Percentiles rank a stretch among this genome's conserved stretches.
Conservation (phyloP, 2,888 invertebrate genomes). For the Idaea biselata region DNA sequence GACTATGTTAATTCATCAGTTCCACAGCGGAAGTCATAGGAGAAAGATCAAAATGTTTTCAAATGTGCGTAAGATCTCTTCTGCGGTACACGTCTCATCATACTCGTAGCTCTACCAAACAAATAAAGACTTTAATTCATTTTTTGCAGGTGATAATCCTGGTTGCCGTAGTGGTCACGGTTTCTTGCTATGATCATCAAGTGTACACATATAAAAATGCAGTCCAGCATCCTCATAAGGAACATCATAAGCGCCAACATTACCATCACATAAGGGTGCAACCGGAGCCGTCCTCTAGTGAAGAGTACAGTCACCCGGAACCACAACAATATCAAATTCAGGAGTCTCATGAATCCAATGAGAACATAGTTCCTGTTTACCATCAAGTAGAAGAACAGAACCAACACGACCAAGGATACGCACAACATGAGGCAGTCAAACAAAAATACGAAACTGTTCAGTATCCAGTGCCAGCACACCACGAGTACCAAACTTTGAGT, state of each 20-base stretch:
- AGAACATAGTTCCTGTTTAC: slow-evolving; percentile 51
- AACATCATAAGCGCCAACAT: slow-evolving; percentile 41
- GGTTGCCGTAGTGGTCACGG: slow-evolving; percentile 42
- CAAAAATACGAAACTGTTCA: slow-evolving; percentile 34
- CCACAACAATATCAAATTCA: slow-evolving; percentile 45
- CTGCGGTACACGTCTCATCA: neutral
- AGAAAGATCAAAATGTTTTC: slow-evolving; percentile 73
- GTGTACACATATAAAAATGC: slow-evolving; percentile 46
- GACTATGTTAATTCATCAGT: slow-evolving; percentile 77
- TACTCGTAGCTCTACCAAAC: slow-evolving; percentile 12
- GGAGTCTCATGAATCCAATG: slow-evolving; percentile 47
- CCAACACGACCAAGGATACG: slow-evolving; percentile 28
- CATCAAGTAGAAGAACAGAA: slow-evolving; percentile 42
- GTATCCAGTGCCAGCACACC: slow-evolving; percentile 15
- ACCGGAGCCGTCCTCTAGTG: slow-evolving; percentile 50
- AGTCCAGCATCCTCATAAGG: slow-evolving; percentile 48
- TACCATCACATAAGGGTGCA: slow-evolving; percentile 41
- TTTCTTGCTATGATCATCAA: slow-evolving; percentile 49
- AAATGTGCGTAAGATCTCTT: slow-evolving; percentile 54
- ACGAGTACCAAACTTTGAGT: slow-evolving; percentile 1
- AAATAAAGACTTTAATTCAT: slow-evolving; percentile 6
- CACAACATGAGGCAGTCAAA: slow-evolving; percentile 27
- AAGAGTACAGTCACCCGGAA: slow-evolving; percentile 38
- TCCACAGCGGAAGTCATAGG: slow-evolving; percentile 70
- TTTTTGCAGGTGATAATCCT: slow-evolving; percentile 58